Base-by-base conservation (phyloP, 2,797 vertebrate species). In the Macrochelys suwanniensis region DNA sequence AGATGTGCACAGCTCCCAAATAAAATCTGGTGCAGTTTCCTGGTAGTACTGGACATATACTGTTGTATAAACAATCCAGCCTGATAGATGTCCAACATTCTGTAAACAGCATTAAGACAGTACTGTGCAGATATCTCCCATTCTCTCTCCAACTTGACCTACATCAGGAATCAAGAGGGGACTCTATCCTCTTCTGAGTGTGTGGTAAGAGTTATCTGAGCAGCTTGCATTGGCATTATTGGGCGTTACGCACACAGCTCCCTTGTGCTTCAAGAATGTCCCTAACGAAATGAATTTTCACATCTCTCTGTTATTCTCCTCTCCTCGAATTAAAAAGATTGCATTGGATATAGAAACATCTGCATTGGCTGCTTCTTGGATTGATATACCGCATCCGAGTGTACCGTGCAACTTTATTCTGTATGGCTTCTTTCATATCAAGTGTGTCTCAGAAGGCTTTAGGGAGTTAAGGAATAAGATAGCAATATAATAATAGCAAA, bases 1-100 rank as follows among this genome's bases (percentile, higher is more conserved):
- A 71, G 80, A 68, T 61, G 90, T 80, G 87, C 92, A 21, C 1
- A 15, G 79, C 91, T 95, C 94, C 96, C 93, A 92, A 92, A 96
- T 80, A 76, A 92, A 95, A 85, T 91, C 90, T 93, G 80, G 11
- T 79, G 80, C 0, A 25, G 90, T 88, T 88, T 80, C 51, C 54
- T 80, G 6, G 74, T 0, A 2, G 89, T 91, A 86, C 47, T 76
- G 56, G 74, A 3, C 13, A 68, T 42, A 25, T 12, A n/a, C 33
- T 59, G 71, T 57, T 74, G 49, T 57, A 80, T 94, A 87, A 47
- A 21, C 77, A 42, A 42, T 5, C 10, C 0, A 8, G 86, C 33
- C 84, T 82, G 57, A 88, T 16, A 81, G 86, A 88, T 65, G 33
- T 76, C 54, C 4, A 80, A 61, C 80, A 74, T 65, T 80, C 84